These are phyloP conservation scores for Periophthalmus modestus DNA, from an alignment of 2,113 vertebrate species.

Conservation along the genomic window DNA sequence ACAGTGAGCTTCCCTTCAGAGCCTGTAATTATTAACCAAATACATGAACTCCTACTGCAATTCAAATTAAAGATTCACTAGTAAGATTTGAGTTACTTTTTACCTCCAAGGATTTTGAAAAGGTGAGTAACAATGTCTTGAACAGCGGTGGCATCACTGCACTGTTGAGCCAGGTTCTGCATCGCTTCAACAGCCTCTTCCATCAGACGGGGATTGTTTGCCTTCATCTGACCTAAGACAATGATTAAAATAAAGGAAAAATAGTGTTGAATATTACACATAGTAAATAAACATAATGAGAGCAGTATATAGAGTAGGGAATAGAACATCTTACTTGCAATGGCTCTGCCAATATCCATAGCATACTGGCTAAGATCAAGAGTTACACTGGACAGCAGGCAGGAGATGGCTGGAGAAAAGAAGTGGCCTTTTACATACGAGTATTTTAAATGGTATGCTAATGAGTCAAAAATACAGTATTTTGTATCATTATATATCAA, in stretches of 20 bases:
- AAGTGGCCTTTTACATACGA: background rate
- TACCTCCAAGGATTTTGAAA: constrained; percentile 92
- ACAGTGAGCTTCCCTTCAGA: constrained; percentile 94
- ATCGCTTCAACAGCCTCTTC: constrained; percentile 89
- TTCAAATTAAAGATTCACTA: background rate
- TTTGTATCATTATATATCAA: too few species aligned
- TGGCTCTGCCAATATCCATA: constrained; percentile 90
- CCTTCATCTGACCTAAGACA: constrained; percentile 89
- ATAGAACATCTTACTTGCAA: constrained; percentile 81
- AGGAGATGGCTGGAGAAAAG: constrained; percentile 84
- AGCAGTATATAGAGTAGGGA: background rate
- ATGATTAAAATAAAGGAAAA: background rate
- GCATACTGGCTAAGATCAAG: constrained; percentile 97
- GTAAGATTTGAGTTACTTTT: constrained; percentile 21
- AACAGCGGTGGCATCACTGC: constrained; percentile 85
- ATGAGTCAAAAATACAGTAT: background rate
- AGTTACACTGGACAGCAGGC: constrained; percentile 86
- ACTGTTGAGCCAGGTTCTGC: constrained; percentile 89
- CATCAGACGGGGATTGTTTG: constrained; percentile 91
- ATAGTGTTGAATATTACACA: background rate
- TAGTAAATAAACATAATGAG: background rate
- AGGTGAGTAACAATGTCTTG: constrained; percentile 88
- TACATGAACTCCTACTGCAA: background rate
- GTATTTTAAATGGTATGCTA: background rate
- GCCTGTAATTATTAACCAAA: constrained; percentile 71